Conservation (phyloP, 2,888 invertebrate genomes). For the Apamea crenata region DNA sequence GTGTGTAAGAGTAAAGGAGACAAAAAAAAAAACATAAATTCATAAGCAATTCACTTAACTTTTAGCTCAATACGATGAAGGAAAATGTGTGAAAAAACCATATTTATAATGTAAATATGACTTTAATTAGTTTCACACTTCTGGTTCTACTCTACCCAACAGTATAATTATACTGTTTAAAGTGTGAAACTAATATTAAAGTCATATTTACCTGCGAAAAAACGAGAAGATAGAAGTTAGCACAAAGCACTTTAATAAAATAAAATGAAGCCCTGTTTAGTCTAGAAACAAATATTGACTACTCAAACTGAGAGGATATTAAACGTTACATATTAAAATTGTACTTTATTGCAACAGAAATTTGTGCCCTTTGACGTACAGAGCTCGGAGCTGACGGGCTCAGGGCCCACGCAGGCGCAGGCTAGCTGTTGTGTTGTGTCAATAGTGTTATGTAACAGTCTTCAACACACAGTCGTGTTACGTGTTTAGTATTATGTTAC, state of each 20-base stretch:
- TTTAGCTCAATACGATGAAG: neutral
- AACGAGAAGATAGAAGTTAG: neutral
- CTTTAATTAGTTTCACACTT: no score
- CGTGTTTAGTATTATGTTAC: neutral
- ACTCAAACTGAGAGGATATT: slow-evolving; percentile 58
- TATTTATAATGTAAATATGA: neutral
- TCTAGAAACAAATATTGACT: slow-evolving; percentile 57
- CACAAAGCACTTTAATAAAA: slow-evolving; percentile 33
- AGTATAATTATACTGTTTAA: neutral
- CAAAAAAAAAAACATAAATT: no score
- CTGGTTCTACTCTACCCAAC: no score
- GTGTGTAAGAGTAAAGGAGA: no score
- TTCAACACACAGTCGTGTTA: neutral
- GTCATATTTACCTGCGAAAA: neutral
- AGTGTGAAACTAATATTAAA: neutral
- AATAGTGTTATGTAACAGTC: slow-evolving; percentile 30
- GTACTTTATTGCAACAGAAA: slow-evolving; percentile 34
- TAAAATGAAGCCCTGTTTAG: slow-evolving; percentile 36
- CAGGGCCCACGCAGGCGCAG: slow-evolving; percentile 7
- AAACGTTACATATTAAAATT: slow-evolving; percentile 61
- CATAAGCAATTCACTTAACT: no score
- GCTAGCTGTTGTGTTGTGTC: slow-evolving; percentile 29
- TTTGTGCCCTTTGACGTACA: slow-evolving; percentile 31
- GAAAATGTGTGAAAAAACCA: neutral
- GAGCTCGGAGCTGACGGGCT: slow-evolving; percentile 17